phyloP scores from a whole-genome alignment of 2,113 vertebrate genomes.

The Barbus barbus region DNA sequence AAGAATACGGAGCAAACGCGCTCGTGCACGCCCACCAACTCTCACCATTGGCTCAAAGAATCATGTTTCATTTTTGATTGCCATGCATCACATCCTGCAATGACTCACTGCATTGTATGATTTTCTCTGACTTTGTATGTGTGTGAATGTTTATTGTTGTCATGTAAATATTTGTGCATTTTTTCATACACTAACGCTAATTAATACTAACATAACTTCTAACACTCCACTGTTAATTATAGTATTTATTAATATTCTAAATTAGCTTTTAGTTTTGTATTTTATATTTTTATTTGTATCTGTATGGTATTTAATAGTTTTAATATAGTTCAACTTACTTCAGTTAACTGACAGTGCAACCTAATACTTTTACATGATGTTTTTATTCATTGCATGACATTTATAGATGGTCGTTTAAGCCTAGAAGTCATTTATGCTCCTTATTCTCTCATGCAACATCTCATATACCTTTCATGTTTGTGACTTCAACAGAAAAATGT shows the following conservation, averaged over 20 bases:
- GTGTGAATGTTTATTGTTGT: background rate
- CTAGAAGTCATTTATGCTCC: background rate
- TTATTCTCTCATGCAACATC: background rate
- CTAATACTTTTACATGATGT: too few species aligned
- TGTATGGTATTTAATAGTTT: too few species aligned
- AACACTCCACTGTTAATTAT: too few species aligned
- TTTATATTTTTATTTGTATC: too few species aligned
- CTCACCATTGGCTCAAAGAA: constrained; percentile 1
- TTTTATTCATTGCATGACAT: background rate
- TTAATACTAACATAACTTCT: too few species aligned
- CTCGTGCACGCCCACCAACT: constrained; percentile 48
- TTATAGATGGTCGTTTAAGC: background rate
- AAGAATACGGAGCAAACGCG: constrained; percentile 42
- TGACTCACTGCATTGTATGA: background rate
- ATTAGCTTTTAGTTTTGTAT: too few species aligned
- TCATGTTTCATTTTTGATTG: constrained; percentile 3
- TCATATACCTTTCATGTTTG: too few species aligned
- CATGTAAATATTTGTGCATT: background rate
- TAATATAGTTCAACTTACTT: too few species aligned
- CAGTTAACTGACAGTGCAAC: too few species aligned
- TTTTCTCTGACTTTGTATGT: background rate
- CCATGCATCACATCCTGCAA: constrained; percentile 1
- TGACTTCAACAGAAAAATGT: too few species aligned
- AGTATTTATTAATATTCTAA: too few species aligned
- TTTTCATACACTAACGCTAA: too few species aligned